Evolutionary conservation across 1,140 invertebrate genomes (phyloP), one percentile per base, ranked within the genome.

Genomic region (Ostrea denselamellosa): DNA sequence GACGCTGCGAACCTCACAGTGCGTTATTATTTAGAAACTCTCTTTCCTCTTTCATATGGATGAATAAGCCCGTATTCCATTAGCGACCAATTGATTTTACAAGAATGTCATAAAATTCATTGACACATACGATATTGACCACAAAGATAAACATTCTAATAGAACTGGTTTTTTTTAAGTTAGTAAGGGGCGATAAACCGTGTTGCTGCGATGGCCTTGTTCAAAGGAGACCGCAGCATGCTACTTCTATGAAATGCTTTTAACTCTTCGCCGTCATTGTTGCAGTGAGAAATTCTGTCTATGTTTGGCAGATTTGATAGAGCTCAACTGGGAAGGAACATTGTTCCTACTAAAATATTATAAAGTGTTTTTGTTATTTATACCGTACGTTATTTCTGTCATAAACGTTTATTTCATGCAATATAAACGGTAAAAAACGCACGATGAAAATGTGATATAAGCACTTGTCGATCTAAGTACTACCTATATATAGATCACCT

Each of bases 121-220:
- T 34, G 68, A 77, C 68, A 77, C 68, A 77, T 77, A 77, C 68
- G 22, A 77, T 77, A 77, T 77, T 77, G 68, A 77, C 68, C 28
- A 77, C 22, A 28, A 77, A 28, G 68, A 77, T 77, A 77, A 77
- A 77, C 28, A 77, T 77, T 77, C 68, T 77, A 77, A 77, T 77
- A 77, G 68, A 25, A 77, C 25, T 34, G 68, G 28, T 34, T 77
- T 77, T 34, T 77, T 77, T 77, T 8, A 25, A 25, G 22, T 77
- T 77, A 28, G 68, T 14, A 25, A 77, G 25, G 25, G 28, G 28
- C 28, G 68, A 77, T 77, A 77, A 77, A 28, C 25, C 68, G 12
- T 34, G 25, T 77, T 77, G 68, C 25, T 28, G 68, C 34, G 68
- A 77, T 77, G 25, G 68, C 9, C 25, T 12, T 25, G 12, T 77